Evolutionary conservation across 2,113 vertebrate genomes (phyloP).

Genomic region (Galemys pyrenaicus): DNA sequence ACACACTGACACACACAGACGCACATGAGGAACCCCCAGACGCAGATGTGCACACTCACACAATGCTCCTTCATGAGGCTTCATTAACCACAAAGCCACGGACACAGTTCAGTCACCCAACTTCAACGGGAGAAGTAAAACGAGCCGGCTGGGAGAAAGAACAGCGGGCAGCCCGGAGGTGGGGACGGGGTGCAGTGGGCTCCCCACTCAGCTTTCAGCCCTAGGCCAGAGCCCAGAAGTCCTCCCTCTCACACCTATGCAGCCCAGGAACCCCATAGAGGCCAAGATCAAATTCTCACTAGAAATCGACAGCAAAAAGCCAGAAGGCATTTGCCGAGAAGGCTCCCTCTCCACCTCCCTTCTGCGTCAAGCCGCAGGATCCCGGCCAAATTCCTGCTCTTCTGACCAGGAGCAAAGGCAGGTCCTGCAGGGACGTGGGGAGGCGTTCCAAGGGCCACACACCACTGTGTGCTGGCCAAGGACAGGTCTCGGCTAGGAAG

Average conservation of each 20-base stretch:
- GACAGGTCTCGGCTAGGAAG: not conserved
- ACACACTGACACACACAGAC: not conserved
- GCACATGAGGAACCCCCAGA: no score
- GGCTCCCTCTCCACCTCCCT: not conserved
- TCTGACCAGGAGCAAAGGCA: slow-evolving; percentile 43
- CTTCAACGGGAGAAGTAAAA: not conserved
- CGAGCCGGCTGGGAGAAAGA: not conserved
- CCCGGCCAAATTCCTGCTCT: slow-evolving; percentile 12
- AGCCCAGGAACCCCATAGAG: not conserved
- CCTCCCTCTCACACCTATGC: not conserved
- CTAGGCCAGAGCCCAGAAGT: not conserved
- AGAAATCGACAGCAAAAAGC: not conserved
- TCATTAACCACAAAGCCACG: not conserved
- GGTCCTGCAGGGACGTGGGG: not conserved
- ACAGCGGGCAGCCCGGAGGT: not conserved
- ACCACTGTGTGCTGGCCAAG: not conserved
- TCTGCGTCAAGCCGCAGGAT: not conserved
- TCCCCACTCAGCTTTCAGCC: not conserved
- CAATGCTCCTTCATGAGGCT: not conserved
- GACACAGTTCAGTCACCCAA: not conserved
- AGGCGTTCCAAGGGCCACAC: not conserved
- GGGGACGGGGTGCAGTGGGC: no score
- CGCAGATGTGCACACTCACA: not conserved
- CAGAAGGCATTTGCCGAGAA: not conserved
- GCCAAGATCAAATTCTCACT: not conserved